Conservation (phyloP, 2,888 invertebrate genomes). For the Dendrolimus pini region DNA sequence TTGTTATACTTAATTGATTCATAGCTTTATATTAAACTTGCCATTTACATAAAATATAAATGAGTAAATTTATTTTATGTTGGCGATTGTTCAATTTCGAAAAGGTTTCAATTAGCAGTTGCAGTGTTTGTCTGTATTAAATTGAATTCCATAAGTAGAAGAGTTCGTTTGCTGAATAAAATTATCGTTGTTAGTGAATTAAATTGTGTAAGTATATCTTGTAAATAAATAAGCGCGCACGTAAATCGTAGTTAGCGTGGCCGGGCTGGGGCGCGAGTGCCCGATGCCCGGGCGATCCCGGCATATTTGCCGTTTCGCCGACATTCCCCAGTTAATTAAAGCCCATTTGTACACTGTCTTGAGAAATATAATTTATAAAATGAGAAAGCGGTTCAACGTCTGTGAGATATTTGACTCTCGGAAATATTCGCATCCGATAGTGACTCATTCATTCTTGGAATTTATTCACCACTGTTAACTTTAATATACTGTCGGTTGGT, state of each 20-base stretch:
- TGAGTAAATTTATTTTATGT: too few relatives aligned
- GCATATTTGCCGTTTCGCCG: constrained; percentile 64
- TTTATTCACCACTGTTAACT: background rate
- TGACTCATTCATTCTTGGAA: constrained; percentile 15
- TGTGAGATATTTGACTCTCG: constrained; percentile 39
- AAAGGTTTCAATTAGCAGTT: too few relatives aligned
- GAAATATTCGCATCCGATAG: constrained; percentile 24
- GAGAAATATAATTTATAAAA: constrained; percentile 66
- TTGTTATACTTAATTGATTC: too few relatives aligned
- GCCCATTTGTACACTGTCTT: constrained; percentile 70
- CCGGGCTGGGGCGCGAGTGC: constrained; percentile 26
- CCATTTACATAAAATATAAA: too few relatives aligned
- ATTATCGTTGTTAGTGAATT: constrained; percentile 37
- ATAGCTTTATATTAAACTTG: too few relatives aligned
- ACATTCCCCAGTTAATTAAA: constrained; percentile 73
- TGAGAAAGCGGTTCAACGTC: constrained; percentile 45
- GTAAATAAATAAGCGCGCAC: constrained; percentile 56
- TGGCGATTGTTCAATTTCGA: too few relatives aligned
- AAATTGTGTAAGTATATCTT: constrained; percentile 41
- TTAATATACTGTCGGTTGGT: too few relatives aligned
- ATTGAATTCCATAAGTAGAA: background rate
- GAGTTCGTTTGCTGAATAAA: constrained; percentile 14
- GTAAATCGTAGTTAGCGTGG: constrained; percentile 58
- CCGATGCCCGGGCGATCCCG: constrained; percentile 37
- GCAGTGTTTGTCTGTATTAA: background rate